phyloP scores from a whole-genome alignment of 2,113 vertebrate species.

The Balaeniceps rex region DNA sequence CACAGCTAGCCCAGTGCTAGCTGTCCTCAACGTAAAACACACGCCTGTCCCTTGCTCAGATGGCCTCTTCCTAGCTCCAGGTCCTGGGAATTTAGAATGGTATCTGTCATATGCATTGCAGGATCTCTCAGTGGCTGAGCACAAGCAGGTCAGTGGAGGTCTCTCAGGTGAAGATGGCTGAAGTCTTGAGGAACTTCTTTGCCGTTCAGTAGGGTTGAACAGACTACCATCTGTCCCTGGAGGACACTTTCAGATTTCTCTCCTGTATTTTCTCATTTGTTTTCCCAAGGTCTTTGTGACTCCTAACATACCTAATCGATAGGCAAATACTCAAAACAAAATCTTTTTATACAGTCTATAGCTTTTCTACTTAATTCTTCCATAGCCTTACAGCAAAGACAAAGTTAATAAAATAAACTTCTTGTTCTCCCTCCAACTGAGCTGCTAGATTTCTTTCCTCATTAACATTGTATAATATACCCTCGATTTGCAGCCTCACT shows the following conservation, averaged over 20 bases:
- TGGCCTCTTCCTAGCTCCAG: no score
- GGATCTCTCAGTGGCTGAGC: neutral
- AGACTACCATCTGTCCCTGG: neutral
- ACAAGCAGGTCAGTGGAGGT: neutral
- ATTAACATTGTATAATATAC: neutral
- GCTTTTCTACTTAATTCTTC: neutral
- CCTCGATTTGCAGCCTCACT: constrained; percentile 8
- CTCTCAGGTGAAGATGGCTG: neutral
- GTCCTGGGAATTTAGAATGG: neutral
- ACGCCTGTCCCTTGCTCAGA: neutral
- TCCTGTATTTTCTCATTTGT: neutral
- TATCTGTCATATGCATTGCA: neutral
- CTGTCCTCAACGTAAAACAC: neutral
- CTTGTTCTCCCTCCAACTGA: neutral
- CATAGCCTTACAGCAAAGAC: neutral
- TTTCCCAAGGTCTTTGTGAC: neutral
- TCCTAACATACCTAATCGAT: neutral
- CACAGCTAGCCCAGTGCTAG: neutral
- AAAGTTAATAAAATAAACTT: neutral
- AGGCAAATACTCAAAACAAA: neutral
- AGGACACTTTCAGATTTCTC: neutral
- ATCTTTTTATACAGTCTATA: neutral
- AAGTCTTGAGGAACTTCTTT: neutral
- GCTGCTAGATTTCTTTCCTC: neutral
- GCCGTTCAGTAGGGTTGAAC: neutral